These are phyloP conservation scores for Picathartes gymnocephalus DNA, from an alignment of 2,113 vertebrate species.

Conservation along the genomic window DNA sequence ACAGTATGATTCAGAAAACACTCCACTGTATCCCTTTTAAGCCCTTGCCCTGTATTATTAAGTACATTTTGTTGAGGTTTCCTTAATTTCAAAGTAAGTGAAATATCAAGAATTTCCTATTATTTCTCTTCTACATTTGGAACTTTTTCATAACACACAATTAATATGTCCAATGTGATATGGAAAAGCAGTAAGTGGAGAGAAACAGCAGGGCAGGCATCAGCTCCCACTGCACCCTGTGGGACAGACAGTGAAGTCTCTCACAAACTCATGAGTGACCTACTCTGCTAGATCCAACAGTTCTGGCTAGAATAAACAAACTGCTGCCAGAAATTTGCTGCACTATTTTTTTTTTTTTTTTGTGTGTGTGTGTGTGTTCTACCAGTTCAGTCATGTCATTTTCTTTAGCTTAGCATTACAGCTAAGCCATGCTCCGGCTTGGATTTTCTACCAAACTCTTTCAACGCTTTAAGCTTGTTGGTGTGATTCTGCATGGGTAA, in stretches of 20 bases:
- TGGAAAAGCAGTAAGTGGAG: background rate
- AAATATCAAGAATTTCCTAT: background rate
- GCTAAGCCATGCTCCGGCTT: background rate
- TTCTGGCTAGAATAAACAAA: background rate
- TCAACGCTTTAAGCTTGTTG: background rate
- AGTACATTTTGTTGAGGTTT: background rate
- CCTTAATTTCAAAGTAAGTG: background rate
- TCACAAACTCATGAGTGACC: background rate
- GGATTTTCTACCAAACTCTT: background rate
- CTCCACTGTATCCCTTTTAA: background rate
- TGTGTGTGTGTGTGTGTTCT: background rate
- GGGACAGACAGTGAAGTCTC: background rate
- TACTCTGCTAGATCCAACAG: background rate
- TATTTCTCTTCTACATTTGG: background rate
- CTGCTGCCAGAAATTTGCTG: background rate
- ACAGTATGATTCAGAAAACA: background rate
- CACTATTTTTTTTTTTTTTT: background rate
- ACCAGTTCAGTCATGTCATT: background rate
- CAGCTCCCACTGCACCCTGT: background rate
- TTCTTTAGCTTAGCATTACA: background rate
- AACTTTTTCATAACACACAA: background rate
- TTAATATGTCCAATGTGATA: background rate
- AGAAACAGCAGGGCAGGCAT: rapidly evolving
- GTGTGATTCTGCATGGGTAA: background rate
- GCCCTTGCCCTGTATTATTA: background rate